A percentile compares a stretch with the other conserved stretches of the same genome.
phyloP scores from a whole-genome alignment of 2,797 vertebrate species.

The Kryptolebias ocellatus region DNA sequence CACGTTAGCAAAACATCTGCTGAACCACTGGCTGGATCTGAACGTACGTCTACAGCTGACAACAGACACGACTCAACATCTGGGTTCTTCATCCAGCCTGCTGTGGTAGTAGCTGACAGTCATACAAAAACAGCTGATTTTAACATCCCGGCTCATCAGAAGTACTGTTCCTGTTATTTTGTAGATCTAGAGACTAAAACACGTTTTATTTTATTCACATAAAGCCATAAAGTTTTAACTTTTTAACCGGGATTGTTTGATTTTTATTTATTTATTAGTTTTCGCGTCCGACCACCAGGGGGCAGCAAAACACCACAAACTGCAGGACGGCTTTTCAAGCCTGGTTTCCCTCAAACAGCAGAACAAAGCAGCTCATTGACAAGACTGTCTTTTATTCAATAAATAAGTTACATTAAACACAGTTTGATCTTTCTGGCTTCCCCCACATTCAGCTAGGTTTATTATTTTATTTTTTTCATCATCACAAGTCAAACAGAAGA shows the following conservation, averaged over 20 bases:
- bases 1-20: no score
- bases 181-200: no score
- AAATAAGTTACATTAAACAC: slow-evolving; percentile 98
- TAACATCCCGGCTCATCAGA: no score
- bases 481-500: slow-evolving; percentile 73
- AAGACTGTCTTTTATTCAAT: slow-evolving; percentile 90
- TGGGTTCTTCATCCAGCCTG: no score
- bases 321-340: slow-evolving; percentile 12
- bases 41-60: no score
- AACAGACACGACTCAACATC: no score
- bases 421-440: slow-evolving; percentile 79
- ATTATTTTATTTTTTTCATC: slow-evolving; percentile 49
- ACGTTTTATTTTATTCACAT: no score
- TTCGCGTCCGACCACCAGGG: slow-evolving; percentile 51
- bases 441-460: slow-evolving; percentile 59
- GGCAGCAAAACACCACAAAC: slow-evolving; percentile 53
- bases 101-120: no score
- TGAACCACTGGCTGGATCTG: no score
- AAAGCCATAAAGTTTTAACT: no score
- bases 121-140: no score
- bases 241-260: background rate
- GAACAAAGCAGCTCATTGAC: slow-evolving; percentile 48
- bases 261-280: background rate
- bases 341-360: slow-evolving; percentile 21
- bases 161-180: no score